These are phyloP conservation scores for Trissoscelio sp. DNA, from an alignment of 2,888 invertebrate genomes.

Conservation along the genomic window DNA sequence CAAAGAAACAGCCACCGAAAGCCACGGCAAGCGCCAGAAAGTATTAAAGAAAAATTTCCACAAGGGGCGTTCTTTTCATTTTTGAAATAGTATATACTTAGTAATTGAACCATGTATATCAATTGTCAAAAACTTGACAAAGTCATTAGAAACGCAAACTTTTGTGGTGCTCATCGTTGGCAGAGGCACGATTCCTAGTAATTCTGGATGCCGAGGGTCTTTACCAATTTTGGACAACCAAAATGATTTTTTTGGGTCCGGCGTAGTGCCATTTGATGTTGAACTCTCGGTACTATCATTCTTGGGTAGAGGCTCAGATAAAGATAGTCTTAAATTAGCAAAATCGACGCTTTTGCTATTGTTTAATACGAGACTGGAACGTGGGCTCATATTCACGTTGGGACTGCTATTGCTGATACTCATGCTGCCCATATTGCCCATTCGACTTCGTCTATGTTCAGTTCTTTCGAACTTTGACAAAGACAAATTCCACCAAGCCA, in stretches of 20 bases:
- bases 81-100: constrained; percentile 53
- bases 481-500: constrained; percentile 80
- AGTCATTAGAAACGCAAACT: constrained; percentile 79
- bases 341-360: constrained; percentile 64
- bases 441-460: constrained; percentile 73
- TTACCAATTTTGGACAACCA: constrained; percentile 78
- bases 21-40: constrained; percentile 33
- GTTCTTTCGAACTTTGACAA: constrained; percentile 66
- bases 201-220: constrained; percentile 71
- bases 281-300: neutral
- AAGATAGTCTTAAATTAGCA: constrained; percentile 23
- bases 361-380: constrained; percentile 66
- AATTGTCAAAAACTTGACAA: constrained; percentile 79
- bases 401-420: constrained; percentile 73
- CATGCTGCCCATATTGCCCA: constrained; percentile 74
- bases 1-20: constrained; percentile 28
- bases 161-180: constrained; percentile 77
- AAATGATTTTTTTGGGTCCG: constrained; percentile 53
- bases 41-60: constrained; percentile 50
- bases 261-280: neutral
- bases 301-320: too few relatives aligned
- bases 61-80: constrained; percentile 54
- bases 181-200: constrained; percentile 77
- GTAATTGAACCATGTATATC: constrained; percentile 79
- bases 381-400: constrained; percentile 67